These are phyloP conservation scores for Platysteira castanea DNA, from an alignment of 2,113 vertebrate genomes.

Conservation along the genomic window DNA sequence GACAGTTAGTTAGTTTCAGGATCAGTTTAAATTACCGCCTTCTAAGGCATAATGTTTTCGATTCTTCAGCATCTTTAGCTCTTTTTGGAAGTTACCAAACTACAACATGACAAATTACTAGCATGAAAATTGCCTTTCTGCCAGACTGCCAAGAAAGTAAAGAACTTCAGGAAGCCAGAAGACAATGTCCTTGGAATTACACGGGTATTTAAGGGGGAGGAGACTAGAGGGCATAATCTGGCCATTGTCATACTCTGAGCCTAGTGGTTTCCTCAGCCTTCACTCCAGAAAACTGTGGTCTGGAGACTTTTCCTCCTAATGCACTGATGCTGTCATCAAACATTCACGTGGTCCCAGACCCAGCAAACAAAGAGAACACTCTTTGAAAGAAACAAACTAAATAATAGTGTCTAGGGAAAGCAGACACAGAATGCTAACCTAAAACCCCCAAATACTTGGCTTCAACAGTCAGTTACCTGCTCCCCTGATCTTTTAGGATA, in stretches of 20 bases:
- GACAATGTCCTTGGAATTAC: neutral
- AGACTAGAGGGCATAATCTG: neutral
- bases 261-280: neutral
- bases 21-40: neutral
- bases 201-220: neutral
- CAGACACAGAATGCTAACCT: neutral
- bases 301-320: neutral
- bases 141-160: neutral
- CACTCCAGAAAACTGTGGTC: neutral
- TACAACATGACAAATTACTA: neutral
- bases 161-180: neutral
- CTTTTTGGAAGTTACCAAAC: neutral
- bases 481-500: neutral
- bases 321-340: neutral
- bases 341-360: neutral
- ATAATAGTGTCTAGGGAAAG: neutral
- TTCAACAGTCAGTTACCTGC: neutral
- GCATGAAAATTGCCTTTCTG: neutral
- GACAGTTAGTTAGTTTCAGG: neutral
- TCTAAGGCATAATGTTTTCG: neutral
- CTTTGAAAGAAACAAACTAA: neutral
- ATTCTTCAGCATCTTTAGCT: neutral
- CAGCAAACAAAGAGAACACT: neutral
- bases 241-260: neutral
- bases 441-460: neutral